A percentile compares a stretch with the other conserved stretches of the same genome.
phyloP scores from a whole-genome alignment of 2,797 vertebrate species.

The Stomatorhinus walkeri region DNA sequence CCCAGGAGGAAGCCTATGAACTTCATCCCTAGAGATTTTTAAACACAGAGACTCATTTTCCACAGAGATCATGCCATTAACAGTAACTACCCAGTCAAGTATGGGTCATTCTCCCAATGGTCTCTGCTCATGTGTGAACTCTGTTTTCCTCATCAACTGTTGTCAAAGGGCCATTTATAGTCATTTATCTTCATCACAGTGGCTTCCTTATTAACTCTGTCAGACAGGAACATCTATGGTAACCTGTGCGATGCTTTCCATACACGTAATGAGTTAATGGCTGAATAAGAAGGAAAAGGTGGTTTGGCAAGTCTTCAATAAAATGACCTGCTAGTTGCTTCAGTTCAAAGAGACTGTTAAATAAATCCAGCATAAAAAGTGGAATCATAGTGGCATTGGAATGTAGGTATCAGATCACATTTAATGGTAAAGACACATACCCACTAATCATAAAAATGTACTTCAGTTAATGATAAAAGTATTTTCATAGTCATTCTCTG shows the following conservation, averaged over 20 bases:
- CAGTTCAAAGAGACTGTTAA: neutral
- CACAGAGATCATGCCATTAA: neutral
- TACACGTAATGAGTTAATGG: neutral
- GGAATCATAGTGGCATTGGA: neutral
- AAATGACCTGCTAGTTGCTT: neutral
- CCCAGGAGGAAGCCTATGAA: neutral
- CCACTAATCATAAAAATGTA: neutral
- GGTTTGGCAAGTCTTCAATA: neutral
- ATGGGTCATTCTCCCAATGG: neutral
- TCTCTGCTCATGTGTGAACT: neutral
- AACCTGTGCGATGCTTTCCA: neutral
- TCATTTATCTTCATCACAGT: neutral
- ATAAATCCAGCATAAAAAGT: neutral
- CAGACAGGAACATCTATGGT: neutral
- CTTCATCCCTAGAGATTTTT: slow-evolving; percentile 2
- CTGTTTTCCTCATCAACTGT: neutral
- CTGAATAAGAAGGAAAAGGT: neutral
- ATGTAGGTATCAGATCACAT: neutral
- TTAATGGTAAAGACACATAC: neutral
- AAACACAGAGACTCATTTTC: neutral
- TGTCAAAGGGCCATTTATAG: neutral
- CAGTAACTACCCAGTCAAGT: neutral
- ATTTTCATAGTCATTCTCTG: neutral
- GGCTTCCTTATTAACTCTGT: neutral
- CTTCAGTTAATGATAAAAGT: neutral